Evolutionary conservation across 2,888 invertebrate species (phyloP), one percentile per base, ranked within the genome.

Genomic region (Acleris laterana): DNA sequence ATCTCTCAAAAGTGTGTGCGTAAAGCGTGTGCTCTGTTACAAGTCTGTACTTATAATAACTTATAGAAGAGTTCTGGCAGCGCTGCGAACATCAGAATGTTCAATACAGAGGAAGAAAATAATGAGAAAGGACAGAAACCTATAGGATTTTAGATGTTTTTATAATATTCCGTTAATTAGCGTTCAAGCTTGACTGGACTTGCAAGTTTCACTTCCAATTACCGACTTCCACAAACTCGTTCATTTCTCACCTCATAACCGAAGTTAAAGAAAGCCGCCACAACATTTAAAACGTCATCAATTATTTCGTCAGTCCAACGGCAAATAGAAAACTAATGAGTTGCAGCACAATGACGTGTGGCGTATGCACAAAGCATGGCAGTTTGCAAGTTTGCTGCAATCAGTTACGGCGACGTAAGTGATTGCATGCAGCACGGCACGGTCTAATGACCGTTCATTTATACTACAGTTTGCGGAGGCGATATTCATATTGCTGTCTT

Each of bases 381-480:
- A 79, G 78, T 83, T 83, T 77, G 81, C 83, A 79, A 85, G 81
- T 85, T 85, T 72, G 78, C 78, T 69, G 82, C 83, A 82, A 88
- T 89, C 85, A 84, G 83, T 88, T 87, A 86, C 74, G 77, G 70
- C 77, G 73, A 70, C 73, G 76, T 84, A 82, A 88, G 81, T 76
- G 83, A 86, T 88, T 84, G 87, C 84, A 81, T 80, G 84, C 78
- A 73, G 81, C 88, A 83, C 84, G 83, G 81, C 77, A 80, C 72
- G 51, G 70, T 76, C 70, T 83, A 80, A 83, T 82, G 79, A 75
- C 73, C 82, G 70, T 74, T 74, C 82, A 83, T 87, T 85, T 87
- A 78, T 81, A 61, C 49, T 48, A n/a, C 53, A 42, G 65, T 53
- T 58, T 57, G 38, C 38, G 73, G 70, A 63, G 68, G 63, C 67